These are phyloP conservation scores for Sardinella longiceps DNA, from an alignment of 2,797 vertebrate species.

Conservation along the genomic window DNA sequence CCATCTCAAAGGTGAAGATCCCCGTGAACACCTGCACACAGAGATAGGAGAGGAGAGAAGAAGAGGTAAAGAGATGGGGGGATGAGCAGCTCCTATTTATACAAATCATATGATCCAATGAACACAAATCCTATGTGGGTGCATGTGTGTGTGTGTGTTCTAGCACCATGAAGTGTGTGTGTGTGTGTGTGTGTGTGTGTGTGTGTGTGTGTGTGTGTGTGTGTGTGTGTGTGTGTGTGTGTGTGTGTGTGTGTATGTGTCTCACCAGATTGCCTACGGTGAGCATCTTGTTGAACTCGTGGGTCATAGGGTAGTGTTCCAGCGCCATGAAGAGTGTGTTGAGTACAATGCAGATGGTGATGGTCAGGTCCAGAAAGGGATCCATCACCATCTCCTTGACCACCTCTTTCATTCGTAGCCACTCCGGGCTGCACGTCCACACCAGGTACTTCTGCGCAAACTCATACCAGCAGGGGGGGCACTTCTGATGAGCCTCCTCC, in stretches of 20 bases:
- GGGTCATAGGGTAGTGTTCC: constrained; percentile 97
- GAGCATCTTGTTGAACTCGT: constrained; percentile 93
- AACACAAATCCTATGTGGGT: no score
- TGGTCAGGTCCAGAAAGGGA: constrained; percentile 92
- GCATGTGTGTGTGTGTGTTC: neutral
- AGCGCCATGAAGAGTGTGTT: constrained; percentile 99
- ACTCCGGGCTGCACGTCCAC: constrained; percentile 91
- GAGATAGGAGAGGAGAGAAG: neutral
- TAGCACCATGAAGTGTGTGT: no score
- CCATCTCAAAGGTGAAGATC: constrained; percentile 98
- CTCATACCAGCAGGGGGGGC: constrained; percentile 90
- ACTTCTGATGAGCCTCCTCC: constrained; percentile 91
- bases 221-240: neutral
- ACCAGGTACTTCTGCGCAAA: constrained; percentile 91
- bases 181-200: neutral
- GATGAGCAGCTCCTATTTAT: no score
- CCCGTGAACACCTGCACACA: constrained; percentile 88
- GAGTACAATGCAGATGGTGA: constrained; percentile 96
- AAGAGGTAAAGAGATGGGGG: no score
- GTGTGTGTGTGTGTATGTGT: neutral
- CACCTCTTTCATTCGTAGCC: constrained; percentile 87
- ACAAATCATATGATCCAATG: no score
- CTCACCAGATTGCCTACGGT: constrained; percentile 95
- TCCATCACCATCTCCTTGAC: constrained; percentile 95
- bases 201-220: neutral